Percentiles rank a stretch among this genome's conserved stretches.
Evolutionary conservation across 1,140 invertebrate species (phyloP).

Genomic region (Bombus consobrinus): DNA sequence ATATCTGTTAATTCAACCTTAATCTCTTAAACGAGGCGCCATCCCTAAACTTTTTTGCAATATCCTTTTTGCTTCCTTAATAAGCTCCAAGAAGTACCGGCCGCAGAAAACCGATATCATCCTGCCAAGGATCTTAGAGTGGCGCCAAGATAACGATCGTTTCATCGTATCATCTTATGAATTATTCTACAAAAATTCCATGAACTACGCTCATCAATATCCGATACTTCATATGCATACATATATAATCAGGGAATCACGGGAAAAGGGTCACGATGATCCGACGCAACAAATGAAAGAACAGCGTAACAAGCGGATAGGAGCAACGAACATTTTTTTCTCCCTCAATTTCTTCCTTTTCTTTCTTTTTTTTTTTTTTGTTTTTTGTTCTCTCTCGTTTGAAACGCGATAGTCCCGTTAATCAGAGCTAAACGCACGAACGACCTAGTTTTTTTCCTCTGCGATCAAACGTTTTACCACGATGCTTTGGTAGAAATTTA

Average conservation of each 20-base stretch:
- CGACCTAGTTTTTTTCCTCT: slow-evolving; percentile 24
- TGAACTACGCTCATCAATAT: not conserved
- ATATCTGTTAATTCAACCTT: not conserved
- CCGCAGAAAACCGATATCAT: not conserved
- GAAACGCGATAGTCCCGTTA: slow-evolving; percentile 37
- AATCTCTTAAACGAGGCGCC: not conserved
- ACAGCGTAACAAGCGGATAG: not conserved
- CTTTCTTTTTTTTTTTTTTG: too few species aligned
- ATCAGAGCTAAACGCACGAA: slow-evolving; percentile 42
- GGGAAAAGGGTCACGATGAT: not conserved
- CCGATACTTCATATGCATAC: too few species aligned
- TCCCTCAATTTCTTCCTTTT: too few species aligned
- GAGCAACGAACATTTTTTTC: not conserved
- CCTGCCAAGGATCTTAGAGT: not conserved
- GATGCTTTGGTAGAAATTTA: not conserved
- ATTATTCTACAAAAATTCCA: slow-evolving; percentile 2
- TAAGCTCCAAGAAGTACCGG: not conserved
- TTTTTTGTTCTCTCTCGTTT: not conserved
- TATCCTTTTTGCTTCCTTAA: not conserved
- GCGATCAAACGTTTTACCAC: slow-evolving; percentile 25
- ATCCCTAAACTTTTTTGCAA: not conserved
- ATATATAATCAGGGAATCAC: not conserved
- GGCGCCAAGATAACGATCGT: slow-evolving; percentile 6
- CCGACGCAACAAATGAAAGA: not conserved
- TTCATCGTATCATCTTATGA: not conserved